phyloP scores from a whole-genome alignment of 2,888 invertebrate species.

The Trypoxylon attenuatum region DNA sequence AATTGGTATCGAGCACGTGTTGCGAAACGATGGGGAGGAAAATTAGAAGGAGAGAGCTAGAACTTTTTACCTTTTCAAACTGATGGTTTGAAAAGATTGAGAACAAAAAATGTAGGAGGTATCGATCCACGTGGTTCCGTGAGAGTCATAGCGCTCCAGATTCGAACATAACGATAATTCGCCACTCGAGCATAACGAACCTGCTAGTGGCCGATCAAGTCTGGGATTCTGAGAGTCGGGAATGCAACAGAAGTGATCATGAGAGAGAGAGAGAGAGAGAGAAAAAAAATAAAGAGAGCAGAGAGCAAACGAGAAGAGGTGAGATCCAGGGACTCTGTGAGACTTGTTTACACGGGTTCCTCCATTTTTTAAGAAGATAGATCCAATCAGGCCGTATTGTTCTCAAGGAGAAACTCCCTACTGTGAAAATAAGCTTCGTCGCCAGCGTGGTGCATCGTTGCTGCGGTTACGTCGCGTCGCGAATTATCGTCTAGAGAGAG shows the following conservation, averaged over 20 bases:
- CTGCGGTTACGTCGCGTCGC: conserved; percentile 23
- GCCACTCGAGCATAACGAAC: conserved; percentile 51
- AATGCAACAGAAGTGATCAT: conserved; percentile 2
- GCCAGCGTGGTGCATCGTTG: conserved; percentile 40
- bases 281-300: not conserved
- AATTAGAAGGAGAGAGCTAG: not conserved
- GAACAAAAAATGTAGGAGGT: conserved; percentile 25
- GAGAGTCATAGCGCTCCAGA: conserved; percentile 37
- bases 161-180: conserved; percentile 56
- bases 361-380: conserved; percentile 49
- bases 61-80: too few species aligned
- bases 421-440: conserved; percentile 49
- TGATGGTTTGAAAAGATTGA: not conserved
- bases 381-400: conserved; percentile 56
- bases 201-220: conserved; percentile 31
- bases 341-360: conserved; percentile 45
- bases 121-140: conserved; percentile 38
- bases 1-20: too few species aligned
- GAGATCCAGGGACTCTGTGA: not conserved
- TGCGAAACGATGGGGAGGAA: not conserved
- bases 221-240: conserved; percentile 9
- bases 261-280: not conserved
- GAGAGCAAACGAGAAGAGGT: not conserved
- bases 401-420: conserved; percentile 53
- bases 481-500: conserved; percentile 19